Evolutionary conservation across 2,113 vertebrate genomes (phyloP).

Genomic region (Xiphias gladius): DNA sequence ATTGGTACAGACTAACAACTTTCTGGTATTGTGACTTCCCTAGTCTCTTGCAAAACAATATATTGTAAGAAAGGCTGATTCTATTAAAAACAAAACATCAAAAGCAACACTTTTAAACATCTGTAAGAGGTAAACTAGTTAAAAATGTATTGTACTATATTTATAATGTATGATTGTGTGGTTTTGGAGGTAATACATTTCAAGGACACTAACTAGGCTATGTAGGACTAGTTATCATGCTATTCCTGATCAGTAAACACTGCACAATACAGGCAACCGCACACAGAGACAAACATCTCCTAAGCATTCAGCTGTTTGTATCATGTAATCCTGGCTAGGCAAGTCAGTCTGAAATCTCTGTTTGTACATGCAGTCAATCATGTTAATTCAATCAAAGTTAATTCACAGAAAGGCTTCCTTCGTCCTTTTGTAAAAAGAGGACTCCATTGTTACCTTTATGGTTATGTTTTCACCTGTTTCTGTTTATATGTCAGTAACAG

Average conservation of each 20-base stretch:
- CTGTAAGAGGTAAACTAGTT: too few species aligned
- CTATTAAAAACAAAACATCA: background rate
- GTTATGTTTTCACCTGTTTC: too few species aligned
- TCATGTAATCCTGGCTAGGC: conserved; percentile 69
- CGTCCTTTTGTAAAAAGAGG: conserved; percentile 11
- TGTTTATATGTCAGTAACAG: too few species aligned
- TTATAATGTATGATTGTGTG: background rate
- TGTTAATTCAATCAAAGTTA: background rate
- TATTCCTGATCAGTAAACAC: conserved; percentile 11
- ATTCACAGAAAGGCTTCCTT: conserved; percentile 32
- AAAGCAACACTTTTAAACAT: background rate
- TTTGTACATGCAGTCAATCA: conserved; percentile 49
- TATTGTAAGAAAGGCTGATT: background rate
- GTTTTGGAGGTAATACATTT: background rate
- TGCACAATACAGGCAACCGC: conserved; percentile 30
- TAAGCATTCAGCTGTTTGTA: conserved; percentile 6
- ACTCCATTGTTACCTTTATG: background rate
- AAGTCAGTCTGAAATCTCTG: conserved; percentile 36
- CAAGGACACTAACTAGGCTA: background rate
- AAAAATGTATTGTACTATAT: background rate
- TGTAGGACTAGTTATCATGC: background rate
- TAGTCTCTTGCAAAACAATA: too few species aligned
- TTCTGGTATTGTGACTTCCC: too few species aligned
- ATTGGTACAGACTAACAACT: too few species aligned
- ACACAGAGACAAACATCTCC: conserved; percentile 58